Evolutionary conservation across 2,113 vertebrate species (phyloP).

Genomic region (Regulus satrapa): DNA sequence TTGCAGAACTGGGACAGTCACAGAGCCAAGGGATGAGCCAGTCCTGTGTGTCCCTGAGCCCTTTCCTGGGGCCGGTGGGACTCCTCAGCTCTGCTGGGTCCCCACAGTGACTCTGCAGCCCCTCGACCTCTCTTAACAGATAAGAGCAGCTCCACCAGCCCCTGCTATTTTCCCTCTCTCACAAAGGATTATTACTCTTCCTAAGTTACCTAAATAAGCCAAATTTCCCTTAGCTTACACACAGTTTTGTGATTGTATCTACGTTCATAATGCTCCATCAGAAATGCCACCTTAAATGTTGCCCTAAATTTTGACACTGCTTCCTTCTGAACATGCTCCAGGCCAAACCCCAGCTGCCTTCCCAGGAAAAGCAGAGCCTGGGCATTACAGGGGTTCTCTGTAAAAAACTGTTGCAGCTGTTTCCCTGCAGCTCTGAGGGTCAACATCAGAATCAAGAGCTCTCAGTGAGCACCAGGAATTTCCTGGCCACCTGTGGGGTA

Average conservation of each 20-base stretch:
- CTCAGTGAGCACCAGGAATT: background rate
- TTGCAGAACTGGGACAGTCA: background rate
- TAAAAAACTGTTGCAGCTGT: background rate
- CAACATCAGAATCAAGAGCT: background rate
- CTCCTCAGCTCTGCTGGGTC: background rate
- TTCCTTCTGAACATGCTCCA: background rate
- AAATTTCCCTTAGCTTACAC: background rate
- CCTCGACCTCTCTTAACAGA: fast-evolving
- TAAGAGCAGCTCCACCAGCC: background rate
- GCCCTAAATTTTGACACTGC: background rate
- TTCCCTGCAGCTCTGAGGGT: background rate
- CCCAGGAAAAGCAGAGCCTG: background rate
- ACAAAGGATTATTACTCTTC: background rate
- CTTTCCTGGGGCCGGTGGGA: background rate
- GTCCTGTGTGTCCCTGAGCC: background rate
- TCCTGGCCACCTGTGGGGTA: background rate
- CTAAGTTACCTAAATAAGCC: background rate
- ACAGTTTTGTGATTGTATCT: background rate
- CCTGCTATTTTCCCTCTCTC: background rate
- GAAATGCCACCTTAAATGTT: background rate
- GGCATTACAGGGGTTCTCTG: background rate
- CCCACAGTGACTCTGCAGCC: background rate
- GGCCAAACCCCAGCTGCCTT: background rate
- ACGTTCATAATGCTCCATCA: background rate
- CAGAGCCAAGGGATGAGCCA: background rate